Evolutionary conservation across 2,888 invertebrate genomes (phyloP).

Genomic region (Pammene fasciana): DNA sequence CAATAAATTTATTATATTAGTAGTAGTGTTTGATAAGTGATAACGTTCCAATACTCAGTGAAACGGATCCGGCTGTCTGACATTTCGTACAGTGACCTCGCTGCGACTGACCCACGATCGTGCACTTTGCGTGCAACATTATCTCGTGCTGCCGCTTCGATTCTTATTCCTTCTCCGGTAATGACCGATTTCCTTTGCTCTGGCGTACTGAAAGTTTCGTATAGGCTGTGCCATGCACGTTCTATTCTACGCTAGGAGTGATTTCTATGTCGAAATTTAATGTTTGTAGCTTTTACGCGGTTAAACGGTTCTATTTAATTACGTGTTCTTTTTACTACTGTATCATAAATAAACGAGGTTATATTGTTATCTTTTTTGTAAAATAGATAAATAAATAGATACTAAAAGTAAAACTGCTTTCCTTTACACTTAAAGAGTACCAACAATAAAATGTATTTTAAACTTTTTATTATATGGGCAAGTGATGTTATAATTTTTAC

Average conservation of each 20-base stretch:
- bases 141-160: slow-evolving; percentile 46
- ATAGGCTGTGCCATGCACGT: slow-evolving; percentile 58
- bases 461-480: too few relatives aligned
- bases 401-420: neutral
- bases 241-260: slow-evolving; percentile 62
- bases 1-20: slow-evolving; percentile 24
- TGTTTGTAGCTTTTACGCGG: slow-evolving; percentile 28
- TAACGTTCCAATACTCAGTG: slow-evolving; percentile 49
- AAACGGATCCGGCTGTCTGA: slow-evolving; percentile 71
- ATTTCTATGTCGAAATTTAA: slow-evolving; percentile 64
- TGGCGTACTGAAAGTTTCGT: slow-evolving; percentile 40
- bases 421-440: neutral
- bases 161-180: slow-evolving; percentile 50
- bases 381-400: neutral
- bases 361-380: neutral
- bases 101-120: slow-evolving; percentile 63
- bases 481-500: too few relatives aligned
- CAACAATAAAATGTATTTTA: neutral
- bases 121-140: slow-evolving; percentile 59
- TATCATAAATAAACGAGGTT: slow-evolving; percentile 1
- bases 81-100: slow-evolving; percentile 76
- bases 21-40: slow-evolving; percentile 36
- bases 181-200: slow-evolving; percentile 49
- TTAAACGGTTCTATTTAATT: slow-evolving; percentile 7
- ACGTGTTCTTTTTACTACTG: neutral